A percentile compares a stretch with the other conserved stretches of the same genome.
Evolutionary conservation across 1,140 invertebrate genomes (phyloP).

Genomic region (Wiebesia pumilae): DNA sequence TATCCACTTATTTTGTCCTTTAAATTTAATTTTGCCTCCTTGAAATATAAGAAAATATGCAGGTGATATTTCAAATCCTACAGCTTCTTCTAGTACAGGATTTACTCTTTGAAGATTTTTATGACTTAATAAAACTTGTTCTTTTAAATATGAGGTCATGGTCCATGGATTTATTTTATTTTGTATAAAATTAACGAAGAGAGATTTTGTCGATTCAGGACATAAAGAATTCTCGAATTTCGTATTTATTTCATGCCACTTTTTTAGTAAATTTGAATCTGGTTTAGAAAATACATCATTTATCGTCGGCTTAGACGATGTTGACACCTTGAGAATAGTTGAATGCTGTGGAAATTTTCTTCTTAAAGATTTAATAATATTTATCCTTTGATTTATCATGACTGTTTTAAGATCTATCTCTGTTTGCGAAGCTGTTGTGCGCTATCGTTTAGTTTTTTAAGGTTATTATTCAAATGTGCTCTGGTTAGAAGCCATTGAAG

Average conservation of each 20-base stretch:
- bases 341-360: neutral
- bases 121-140: slow-evolving; percentile 41
- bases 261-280: slow-evolving; percentile 1
- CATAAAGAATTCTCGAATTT: neutral
- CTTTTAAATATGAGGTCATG: slow-evolving; percentile 72
- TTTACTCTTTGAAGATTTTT: slow-evolving; percentile 68
- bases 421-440: neutral
- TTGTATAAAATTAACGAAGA: neutral
- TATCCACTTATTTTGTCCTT: slow-evolving; percentile 77
- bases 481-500: neutral
- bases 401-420: neutral
- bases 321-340: neutral
- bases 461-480: neutral
- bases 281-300: neutral
- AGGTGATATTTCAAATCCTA: slow-evolving; percentile 83
- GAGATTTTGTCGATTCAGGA: neutral
- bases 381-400: slow-evolving; percentile 26
- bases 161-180: slow-evolving; percentile 34
- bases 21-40: slow-evolving; percentile 82
- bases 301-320: neutral
- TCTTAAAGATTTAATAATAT: slow-evolving; percentile 19
- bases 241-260: neutral
- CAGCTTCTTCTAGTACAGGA: slow-evolving; percentile 71
- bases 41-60: slow-evolving; percentile 83
- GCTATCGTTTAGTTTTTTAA: neutral